Base-by-base conservation (phyloP, 2,888 invertebrate genomes). In the Rhaphigaster nebulosa region DNA sequence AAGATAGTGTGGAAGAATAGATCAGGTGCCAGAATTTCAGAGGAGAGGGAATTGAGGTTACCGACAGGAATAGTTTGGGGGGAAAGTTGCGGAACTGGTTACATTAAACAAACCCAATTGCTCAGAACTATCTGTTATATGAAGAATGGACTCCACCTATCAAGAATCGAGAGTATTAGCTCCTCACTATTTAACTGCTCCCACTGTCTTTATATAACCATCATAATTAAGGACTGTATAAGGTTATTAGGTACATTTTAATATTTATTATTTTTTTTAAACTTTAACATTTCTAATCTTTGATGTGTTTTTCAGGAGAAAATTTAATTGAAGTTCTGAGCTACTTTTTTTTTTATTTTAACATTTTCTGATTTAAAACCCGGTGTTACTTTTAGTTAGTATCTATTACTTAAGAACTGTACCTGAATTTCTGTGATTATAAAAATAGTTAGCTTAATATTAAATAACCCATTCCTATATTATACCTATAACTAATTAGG, bases 401-500 rank as follows among this genome's bases (percentile, higher is more conserved):
- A 20, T 34, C 18, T 34, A 76, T 76, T 38, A 76, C 23, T 76
- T 76, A 76, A 38, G 6, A 34, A 38, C 1, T 34, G 38, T 76
- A 76, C 34, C 70, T 65, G 65, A 65, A 65, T 65, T 65, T n/a
- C 29, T 76, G 70, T 76, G 70, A 76, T 76, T 38, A 38, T 23
- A 38, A 38, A 38, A 76, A 76, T 23, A 26, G 38, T 76, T 76
- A 29, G 12, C 18, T 65, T 65, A 65, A 4, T 65, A 29, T 29
- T 65, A 18, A 18, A 1, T 65, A 76, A 23, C 38, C 38, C 34
- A 5, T 70, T 70, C 34, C 70, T 70, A 70, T 65, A 65, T 65
- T 18, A 12, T 76, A 76, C 70, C 70, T 34, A 76, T 34, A 38
- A 38, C 23, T 38, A 76, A 34, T 70, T 76, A 76, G 70, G 70